Evolutionary conservation across 2,888 invertebrate species (phyloP).

Genomic region (Neria commutata): DNA sequence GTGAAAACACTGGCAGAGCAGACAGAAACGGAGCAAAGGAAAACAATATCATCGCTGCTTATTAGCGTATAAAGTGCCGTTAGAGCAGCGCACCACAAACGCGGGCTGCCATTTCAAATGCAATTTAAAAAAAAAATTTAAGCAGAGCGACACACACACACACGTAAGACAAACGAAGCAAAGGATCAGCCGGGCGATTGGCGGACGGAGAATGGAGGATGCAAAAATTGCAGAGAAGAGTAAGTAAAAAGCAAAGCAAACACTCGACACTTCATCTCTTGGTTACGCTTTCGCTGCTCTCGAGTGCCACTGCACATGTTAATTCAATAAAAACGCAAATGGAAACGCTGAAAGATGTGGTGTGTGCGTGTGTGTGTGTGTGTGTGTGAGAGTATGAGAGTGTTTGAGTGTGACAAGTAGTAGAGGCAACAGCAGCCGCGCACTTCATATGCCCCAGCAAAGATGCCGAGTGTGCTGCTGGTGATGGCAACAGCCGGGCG

Average conservation of each 20-base stretch:
- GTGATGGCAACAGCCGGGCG: too few species aligned
- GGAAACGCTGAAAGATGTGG: background rate
- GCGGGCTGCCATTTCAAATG: slow-evolving; percentile 18
- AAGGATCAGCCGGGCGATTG: too few species aligned
- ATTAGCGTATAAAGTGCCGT: slow-evolving; percentile 14
- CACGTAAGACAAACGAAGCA: slow-evolving; percentile 1
- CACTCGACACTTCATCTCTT: background rate
- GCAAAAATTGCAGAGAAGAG: too few species aligned
- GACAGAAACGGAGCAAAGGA: background rate
- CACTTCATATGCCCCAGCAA: too few species aligned
- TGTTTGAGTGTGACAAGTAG: too few species aligned
- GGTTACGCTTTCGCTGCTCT: background rate
- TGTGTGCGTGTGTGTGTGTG: too few species aligned
- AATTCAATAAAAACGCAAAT: slow-evolving; percentile 8
- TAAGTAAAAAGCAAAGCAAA: slow-evolving; percentile 11
- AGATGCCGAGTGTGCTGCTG: background rate
- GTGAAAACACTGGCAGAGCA: background rate
- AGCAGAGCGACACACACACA: too few species aligned
- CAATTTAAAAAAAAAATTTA: slow-evolving; percentile 21
- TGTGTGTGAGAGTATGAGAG: too few species aligned
- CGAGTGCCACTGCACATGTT: slow-evolving; percentile 7
- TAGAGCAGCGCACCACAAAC: slow-evolving; percentile 4
- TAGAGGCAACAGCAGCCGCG: too few species aligned
- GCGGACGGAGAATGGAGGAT: too few species aligned
- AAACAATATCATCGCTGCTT: slow-evolving; percentile 11